Evolutionary conservation across 2,888 invertebrate genomes (phyloP).

Genomic region (Venusia cambrica): DNA sequence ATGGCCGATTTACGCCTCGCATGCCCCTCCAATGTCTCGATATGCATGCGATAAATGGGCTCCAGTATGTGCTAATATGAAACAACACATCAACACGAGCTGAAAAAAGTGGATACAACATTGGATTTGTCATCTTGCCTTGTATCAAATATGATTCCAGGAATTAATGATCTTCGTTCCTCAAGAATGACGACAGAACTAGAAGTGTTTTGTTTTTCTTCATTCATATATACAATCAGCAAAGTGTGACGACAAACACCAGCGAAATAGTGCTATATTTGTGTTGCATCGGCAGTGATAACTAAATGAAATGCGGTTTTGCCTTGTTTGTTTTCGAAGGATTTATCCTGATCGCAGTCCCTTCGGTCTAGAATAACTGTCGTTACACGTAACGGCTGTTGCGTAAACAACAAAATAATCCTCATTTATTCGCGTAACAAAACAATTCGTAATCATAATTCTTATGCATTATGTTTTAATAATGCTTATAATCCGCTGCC

Average conservation of each 20-base stretch:
- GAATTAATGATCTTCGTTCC: conserved; percentile 7
- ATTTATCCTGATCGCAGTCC: conserved; percentile 16
- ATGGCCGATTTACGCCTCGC: conserved; percentile 48
- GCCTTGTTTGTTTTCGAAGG: conserved; percentile 20
- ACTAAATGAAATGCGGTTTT: conserved; percentile 21
- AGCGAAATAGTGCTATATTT: conserved; percentile 14
- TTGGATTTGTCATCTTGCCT: neutral
- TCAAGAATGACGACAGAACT: conserved; percentile 15
- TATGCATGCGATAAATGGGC: conserved; percentile 15
- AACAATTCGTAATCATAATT: too few relatives aligned
- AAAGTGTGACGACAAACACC: conserved; percentile 1
- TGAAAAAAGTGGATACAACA: neutral
- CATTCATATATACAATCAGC: conserved; percentile 21
- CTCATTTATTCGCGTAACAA: too few relatives aligned
- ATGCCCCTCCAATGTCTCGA: conserved; percentile 29
- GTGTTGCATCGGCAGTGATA: conserved; percentile 16
- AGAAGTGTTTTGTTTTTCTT: conserved; percentile 9
- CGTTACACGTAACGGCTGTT: conserved; percentile 13
- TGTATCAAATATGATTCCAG: conserved; percentile 1
- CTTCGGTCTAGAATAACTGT: conserved; percentile 11
- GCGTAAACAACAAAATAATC: too few relatives aligned
- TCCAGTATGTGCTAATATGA: conserved; percentile 11
- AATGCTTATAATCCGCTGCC: conserved; percentile 16
- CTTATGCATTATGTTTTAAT: too few relatives aligned
- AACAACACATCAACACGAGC: conserved; percentile 3